phyloP scores from a whole-genome alignment of 2,888 invertebrate species.

The Metallyticus violacea region DNA sequence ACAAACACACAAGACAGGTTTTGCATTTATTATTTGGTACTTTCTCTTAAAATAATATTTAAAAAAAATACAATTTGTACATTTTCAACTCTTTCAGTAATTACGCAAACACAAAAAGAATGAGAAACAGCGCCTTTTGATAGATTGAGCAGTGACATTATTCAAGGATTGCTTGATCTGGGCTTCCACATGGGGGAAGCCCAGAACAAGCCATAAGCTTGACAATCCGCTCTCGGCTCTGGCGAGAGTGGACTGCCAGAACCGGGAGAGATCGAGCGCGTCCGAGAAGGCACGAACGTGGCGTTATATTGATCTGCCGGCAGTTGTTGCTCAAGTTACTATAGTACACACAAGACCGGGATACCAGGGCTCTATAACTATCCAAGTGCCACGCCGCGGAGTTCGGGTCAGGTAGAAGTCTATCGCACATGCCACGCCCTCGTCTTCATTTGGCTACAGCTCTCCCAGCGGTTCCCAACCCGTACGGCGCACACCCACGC shows the following conservation, averaged over 20 bases:
- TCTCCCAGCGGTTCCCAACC: background rate
- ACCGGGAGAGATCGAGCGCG: background rate
- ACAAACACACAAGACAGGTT: no score
- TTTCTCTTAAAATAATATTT: no score
- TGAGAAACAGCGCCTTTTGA: background rate
- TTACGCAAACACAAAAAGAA: no score
- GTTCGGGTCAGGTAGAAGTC: background rate
- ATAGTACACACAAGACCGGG: background rate
- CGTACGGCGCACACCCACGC: background rate
- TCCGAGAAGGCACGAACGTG: background rate
- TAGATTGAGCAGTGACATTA: background rate
- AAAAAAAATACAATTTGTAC: no score
- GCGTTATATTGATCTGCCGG: conserved; percentile 3
- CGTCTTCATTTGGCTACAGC: background rate
- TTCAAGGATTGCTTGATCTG: no score
- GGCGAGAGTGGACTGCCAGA: background rate
- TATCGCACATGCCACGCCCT: background rate
- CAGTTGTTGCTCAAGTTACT: background rate
- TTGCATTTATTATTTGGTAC: no score
- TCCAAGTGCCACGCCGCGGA: background rate
- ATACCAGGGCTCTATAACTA: background rate
- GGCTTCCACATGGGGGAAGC: background rate
- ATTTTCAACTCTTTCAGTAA: no score
- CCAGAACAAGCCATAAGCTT: background rate
- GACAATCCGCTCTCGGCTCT: no score